Conservation (phyloP, 2,113 vertebrate genomes). For the Halcyon malimbica region DNA sequence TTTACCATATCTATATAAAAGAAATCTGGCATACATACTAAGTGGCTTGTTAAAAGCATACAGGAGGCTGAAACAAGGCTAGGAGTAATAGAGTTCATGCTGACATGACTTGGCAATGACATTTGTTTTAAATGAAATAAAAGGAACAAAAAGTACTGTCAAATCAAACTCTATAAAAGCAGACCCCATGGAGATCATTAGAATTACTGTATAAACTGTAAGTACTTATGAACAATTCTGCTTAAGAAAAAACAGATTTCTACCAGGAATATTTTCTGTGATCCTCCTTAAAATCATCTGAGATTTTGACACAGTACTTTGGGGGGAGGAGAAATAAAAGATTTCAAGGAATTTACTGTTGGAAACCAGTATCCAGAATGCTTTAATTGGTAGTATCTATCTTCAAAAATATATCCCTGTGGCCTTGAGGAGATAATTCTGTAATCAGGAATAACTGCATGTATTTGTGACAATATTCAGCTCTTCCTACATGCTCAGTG, state of each 20-base stretch:
- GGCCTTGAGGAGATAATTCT: background rate
- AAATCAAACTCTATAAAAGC: conserved; percentile 60
- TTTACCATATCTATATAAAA: conserved; percentile 56
- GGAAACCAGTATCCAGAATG: background rate
- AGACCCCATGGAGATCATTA: conserved; percentile 32
- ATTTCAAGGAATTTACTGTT: background rate
- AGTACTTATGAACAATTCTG: conserved; percentile 41
- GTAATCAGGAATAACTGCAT: background rate
- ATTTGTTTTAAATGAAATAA: conserved; percentile 71
- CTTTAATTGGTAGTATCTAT: background rate
- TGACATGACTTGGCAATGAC: conserved; percentile 65
- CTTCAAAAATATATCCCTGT: background rate
- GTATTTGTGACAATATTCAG: background rate
- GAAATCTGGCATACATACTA: conserved; percentile 59
- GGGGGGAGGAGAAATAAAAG: background rate
- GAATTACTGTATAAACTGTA: conserved; percentile 50
- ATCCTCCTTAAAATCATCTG: background rate
- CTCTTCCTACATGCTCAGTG: background rate
- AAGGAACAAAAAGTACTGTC: conserved; percentile 69
- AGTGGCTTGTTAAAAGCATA: conserved; percentile 66
- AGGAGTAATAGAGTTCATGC: conserved; percentile 63
- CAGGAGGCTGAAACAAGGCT: conserved; percentile 53
- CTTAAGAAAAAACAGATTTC: background rate
- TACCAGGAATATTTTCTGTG: background rate
- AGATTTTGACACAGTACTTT: conserved; percentile 2